phyloP scores from a whole-genome alignment of 2,113 vertebrate species.

The Aspidoscelis tigris region DNA sequence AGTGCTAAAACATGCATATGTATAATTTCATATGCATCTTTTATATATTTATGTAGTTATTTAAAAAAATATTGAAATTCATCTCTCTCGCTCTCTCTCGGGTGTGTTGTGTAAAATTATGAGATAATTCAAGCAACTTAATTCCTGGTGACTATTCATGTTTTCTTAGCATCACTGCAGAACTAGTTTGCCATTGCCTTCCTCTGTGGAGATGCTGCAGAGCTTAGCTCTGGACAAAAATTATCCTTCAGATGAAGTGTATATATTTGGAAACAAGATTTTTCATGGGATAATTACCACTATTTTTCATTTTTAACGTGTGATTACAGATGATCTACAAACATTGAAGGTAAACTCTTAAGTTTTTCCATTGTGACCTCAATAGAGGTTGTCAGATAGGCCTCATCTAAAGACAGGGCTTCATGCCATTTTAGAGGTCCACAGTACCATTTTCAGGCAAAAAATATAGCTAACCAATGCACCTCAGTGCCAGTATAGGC shows the following conservation, averaged over 20 bases:
- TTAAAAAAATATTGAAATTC: constrained; percentile 24
- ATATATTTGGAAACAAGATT: background rate
- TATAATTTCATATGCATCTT: constrained; percentile 23
- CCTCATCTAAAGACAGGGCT: background rate
- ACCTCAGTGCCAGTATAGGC: too few relatives aligned
- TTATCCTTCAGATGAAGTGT: background rate
- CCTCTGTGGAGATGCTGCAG: background rate
- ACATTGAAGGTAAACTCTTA: too few relatives aligned
- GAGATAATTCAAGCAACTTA: too few relatives aligned
- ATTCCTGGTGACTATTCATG: too few relatives aligned
- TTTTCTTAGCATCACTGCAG: too few relatives aligned
- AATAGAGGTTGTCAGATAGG: too few relatives aligned
- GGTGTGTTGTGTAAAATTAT: too few relatives aligned
- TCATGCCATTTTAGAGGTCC: too few relatives aligned
- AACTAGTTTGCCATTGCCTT: too few relatives aligned
- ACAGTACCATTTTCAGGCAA: too few relatives aligned
- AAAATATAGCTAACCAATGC: too few relatives aligned
- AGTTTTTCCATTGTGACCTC: background rate
- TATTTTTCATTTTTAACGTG: background rate
- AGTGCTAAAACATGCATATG: constrained; percentile 38
- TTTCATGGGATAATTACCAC: background rate
- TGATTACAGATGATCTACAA: background rate
- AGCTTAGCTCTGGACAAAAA: background rate
- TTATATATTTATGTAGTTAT: background rate
- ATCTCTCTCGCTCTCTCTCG: too few relatives aligned